Percentiles rank a stretch among this genome's conserved stretches.
Conservation (phyloP, 2,888 invertebrate species). For the Ormyrus nitidulus region DNA sequence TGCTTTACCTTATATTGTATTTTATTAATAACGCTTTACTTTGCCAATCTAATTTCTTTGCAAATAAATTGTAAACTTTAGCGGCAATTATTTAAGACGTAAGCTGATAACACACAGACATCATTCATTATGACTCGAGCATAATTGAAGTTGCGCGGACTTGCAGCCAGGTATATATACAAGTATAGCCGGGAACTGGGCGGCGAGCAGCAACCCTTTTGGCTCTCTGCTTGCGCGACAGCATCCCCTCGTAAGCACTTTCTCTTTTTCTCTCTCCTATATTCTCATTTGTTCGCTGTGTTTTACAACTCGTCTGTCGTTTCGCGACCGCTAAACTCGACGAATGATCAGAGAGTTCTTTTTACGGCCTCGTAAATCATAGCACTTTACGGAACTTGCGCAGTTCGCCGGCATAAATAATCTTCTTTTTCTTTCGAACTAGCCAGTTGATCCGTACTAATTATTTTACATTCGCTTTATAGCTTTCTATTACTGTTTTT, state of each 20-base stretch:
- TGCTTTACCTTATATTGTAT: too few species aligned
- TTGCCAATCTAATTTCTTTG: too few species aligned
- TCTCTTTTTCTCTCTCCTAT: constrained; percentile 66
- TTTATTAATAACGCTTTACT: too few species aligned
- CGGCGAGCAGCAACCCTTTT: constrained; percentile 24
- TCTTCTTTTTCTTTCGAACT: neutral
- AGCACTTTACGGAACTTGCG: constrained; percentile 54
- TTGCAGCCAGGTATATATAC: neutral
- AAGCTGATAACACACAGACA: neutral
- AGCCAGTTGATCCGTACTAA: too few species aligned
- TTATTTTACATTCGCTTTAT: too few species aligned
- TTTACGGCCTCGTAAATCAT: constrained; percentile 67
- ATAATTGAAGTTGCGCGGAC: neutral
- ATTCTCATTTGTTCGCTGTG: constrained; percentile 70
- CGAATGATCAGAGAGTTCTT: constrained; percentile 63
- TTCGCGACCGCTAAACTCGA: constrained; percentile 69
- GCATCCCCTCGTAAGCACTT: constrained; percentile 53
- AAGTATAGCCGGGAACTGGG: neutral
- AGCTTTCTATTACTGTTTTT: too few species aligned
- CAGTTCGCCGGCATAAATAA: constrained; percentile 38
- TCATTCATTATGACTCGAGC: neutral
- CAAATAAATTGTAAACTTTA: too few species aligned
- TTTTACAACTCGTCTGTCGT: constrained; percentile 72
- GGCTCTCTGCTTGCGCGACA: neutral
- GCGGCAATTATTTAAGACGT: too few species aligned